Evolutionary conservation across 92 coral and sea anemone species (phyloP), one percentile per base, ranked within the genome.

Genomic region (Meandrina meandrites): DNA sequence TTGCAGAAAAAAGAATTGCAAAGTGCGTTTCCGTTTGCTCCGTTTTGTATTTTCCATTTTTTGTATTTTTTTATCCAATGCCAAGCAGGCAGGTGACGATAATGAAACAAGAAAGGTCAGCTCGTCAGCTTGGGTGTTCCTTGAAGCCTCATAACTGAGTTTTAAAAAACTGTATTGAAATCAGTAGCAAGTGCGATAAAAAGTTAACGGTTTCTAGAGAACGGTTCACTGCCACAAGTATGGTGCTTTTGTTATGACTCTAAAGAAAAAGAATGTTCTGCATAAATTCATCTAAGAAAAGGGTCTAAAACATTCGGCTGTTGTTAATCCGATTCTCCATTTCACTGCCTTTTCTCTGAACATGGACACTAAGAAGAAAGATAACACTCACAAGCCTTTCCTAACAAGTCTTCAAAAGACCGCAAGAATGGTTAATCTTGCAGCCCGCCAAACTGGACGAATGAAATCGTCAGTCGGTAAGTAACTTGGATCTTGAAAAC

Each of bases 201-300:
- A 4, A 4, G 13, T 73, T 34, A 37, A 51, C 27, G 50, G 86
- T 83, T 73, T 71, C 86, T 51, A 83, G 86, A 70, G 79, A 83
- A 48, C 86, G 28, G 70, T 21, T 83, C 53, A 14, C 45, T 35
- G 16, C 35, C 27, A 83, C 71, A 83, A 72, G 13, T 31, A 83
- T 83, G 66, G 30, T 35, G 51, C 53, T 19, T 45, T 82, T 48
- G 51, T 35, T 37, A 21, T 19, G 53, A 48, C 53, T 48, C 53
- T 48, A 48, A 3, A 72, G 24, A 22, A 21, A 2, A 1, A 14
- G 18, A 13, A 48, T 34, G 40, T 34, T 19, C 22, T 72, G 45
- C 64, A 70, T 69, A 18, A 19, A 71, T 50, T 18, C n/a, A 32
- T 15, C 47, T 72, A 36, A n/a, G n/a, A n/a, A n/a, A 72, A 17